These are phyloP conservation scores for Eleginops maclovinus DNA, from an alignment of 2,113 vertebrate genomes.

Conservation along the genomic window DNA sequence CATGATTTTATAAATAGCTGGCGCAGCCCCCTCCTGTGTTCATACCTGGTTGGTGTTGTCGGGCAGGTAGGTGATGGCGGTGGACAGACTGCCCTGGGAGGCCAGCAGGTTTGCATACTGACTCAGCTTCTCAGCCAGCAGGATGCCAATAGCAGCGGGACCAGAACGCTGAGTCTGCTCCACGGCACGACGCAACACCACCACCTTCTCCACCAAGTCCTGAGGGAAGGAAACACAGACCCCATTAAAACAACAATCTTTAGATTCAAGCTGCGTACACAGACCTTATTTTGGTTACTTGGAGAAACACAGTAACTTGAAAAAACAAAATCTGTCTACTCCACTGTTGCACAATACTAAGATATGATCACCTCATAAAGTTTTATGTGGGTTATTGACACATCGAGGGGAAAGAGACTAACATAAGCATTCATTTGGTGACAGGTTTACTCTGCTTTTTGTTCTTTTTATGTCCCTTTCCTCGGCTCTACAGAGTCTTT, in stretches of 20 bases:
- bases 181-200: slow-evolving; percentile 91
- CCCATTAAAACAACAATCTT: not conserved
- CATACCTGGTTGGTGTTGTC: slow-evolving; percentile 88
- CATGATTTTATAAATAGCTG: not conserved
- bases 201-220: slow-evolving; percentile 97
- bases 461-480: not conserved
- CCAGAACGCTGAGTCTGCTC: slow-evolving; percentile 86
- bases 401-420: not conserved
- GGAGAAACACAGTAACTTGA: not conserved
- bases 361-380: not conserved
- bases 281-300: not conserved
- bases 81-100: slow-evolving; percentile 93
- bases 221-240: slow-evolving; percentile 34
- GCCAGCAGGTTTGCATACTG: slow-evolving; percentile 93
- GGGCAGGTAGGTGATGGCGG: slow-evolving; percentile 93
- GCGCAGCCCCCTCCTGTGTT: not conserved
- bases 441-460: not conserved
- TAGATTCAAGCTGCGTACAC: not conserved
- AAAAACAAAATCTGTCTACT: not conserved
- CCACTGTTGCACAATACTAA: not conserved
- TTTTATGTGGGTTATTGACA: not conserved
- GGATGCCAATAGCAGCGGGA: slow-evolving; percentile 82
- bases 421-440: not conserved
- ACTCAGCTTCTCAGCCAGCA: slow-evolving; percentile 93
- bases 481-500: no score